Base-by-base conservation (phyloP, 35 echinoderm and acorn worm genomes). In the Diadema setosum region DNA sequence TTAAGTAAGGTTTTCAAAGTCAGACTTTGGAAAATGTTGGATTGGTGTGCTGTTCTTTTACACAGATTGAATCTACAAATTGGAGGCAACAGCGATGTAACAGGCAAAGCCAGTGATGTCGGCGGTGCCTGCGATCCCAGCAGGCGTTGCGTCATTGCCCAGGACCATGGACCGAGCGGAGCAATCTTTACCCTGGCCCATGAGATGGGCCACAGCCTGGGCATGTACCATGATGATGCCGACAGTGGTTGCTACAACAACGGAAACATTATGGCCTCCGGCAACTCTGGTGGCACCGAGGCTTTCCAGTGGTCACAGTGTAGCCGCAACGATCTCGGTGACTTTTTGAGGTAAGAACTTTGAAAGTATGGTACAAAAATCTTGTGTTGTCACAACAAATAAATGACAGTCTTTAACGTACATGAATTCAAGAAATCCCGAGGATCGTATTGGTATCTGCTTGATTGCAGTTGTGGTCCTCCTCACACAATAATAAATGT, bases 121-220 rank as follows among this genome's bases (percentile, higher is more conserved):
- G 87, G 86, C 4, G 87, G 86, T 58, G 94, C 94, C 15, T 97
- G 94, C 75, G 46, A 90, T 48, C 82, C 90, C 43, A 56, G 82
- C 41, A 87, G 48, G 73, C 87, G 87, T 8, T 97, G 95, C 49
- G 46, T 90, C 14, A 87, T 97, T 50, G 61, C 57, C 12, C 67
- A 97, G 52, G 95, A 93, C 74, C 87, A 97, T 82, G 87, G 91
- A 64, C 91, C 90, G 2, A 83, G 73, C 32, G 87, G 82, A 70
- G 64, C 89, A 40, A 86, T 89, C 24, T 91, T 97, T 55, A 90
- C 90, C 15, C 39, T 97, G 25, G 83, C 91, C 27, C 95, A 97
- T 83, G 95, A 97, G 76, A 86, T 97, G 45, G 95, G 86, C 0
- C 95, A 97, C 29, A 88, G 94, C 58, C 36, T 96, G 81, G 94